These are phyloP conservation scores for Fulica atra DNA, from an alignment of 2,113 vertebrate species.

Conservation along the genomic window DNA sequence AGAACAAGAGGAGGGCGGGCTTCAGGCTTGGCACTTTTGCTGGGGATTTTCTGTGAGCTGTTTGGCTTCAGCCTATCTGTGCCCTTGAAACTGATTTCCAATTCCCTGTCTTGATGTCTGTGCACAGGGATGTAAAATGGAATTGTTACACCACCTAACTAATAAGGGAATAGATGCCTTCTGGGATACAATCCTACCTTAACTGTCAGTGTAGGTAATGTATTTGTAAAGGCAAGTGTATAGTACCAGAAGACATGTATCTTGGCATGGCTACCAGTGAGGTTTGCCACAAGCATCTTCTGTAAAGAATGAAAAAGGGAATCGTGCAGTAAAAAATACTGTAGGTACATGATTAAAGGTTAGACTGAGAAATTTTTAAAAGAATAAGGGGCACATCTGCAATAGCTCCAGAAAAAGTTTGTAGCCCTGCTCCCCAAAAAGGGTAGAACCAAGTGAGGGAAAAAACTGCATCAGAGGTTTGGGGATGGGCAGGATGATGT, in stretches of 20 bases:
- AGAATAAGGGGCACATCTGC: fast-evolving
- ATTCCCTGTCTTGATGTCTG: background rate
- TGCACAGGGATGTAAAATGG: background rate
- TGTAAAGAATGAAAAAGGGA: background rate
- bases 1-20: background rate
- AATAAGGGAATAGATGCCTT: background rate
- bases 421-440: background rate
- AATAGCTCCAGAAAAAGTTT: background rate
- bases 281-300: background rate
- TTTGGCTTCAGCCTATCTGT: background rate
- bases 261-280: background rate
- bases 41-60: background rate
- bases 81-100: background rate
- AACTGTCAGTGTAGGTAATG: background rate
- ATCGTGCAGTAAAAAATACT: background rate
- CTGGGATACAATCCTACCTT: background rate
- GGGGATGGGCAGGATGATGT: background rate
- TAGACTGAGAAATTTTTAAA: background rate
- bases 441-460: background rate
- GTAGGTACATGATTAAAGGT: background rate
- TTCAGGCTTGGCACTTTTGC: background rate
- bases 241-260: background rate
- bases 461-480: fast-evolving
- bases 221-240: background rate
- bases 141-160: background rate